Evolutionary conservation across 2,113 vertebrate genomes (phyloP).

Genomic region (Bothrops jararaca): DNA sequence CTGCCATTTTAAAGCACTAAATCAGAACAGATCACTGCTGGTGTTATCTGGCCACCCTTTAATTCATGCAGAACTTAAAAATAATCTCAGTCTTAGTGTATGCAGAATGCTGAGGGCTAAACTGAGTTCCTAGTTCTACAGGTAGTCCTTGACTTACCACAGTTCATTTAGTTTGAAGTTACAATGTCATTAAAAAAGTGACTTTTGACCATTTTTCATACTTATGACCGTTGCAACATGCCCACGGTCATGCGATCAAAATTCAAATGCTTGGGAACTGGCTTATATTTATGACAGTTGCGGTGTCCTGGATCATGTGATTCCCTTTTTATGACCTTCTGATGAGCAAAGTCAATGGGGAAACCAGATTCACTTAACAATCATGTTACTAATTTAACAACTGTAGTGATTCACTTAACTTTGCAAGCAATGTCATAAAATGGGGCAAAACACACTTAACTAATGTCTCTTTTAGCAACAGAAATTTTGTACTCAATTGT

Average conservation of each 20-base stretch:
- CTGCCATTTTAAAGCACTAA: background rate
- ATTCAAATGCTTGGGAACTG: background rate
- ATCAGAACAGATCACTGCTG: background rate
- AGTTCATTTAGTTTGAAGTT: background rate
- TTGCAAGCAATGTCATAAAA: background rate
- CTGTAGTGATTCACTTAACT: background rate
- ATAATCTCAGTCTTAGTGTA: background rate
- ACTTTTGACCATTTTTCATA: background rate
- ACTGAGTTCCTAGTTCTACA: background rate
- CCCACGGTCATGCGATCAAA: background rate
- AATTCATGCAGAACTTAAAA: background rate
- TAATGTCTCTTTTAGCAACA: background rate
- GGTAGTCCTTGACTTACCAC: background rate
- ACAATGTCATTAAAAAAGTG: background rate
- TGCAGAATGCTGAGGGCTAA: background rate
- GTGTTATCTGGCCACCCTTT: background rate
- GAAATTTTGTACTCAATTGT: background rate
- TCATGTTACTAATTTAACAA: background rate
- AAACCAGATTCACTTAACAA: background rate
- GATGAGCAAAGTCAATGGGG: background rate
- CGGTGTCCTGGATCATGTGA: too few relatives aligned
- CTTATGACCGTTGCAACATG: background rate
- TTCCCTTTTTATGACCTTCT: background rate
- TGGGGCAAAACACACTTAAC: too few relatives aligned
- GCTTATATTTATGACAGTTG: background rate